Base-by-base conservation (phyloP, 2,888 invertebrate species). In the Scaptomyza cyrtandrae region DNA sequence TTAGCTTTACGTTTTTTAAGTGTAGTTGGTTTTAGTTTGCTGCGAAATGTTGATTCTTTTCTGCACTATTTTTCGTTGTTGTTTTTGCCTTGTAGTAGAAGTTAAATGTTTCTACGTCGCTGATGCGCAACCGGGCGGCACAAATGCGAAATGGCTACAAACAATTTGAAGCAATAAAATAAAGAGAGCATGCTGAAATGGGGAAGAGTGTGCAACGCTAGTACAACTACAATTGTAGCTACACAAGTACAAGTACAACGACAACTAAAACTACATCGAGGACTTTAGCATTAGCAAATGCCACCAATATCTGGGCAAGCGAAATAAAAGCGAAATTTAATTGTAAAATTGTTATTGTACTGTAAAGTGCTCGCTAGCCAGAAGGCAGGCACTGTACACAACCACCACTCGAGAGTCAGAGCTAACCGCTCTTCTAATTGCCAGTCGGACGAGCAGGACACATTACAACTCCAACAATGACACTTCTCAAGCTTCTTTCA, bases 101-200 rank as follows among this genome's bases (percentile, higher is more conserved):
- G 84, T 86, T 84, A 84, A 84, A 84, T 84, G 83, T 76, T 84
- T 86, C 84, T 86, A 75, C 73, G 80, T 81, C 80, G 84, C 78
- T 80, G 84, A 75, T 83, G 88, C 66, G 88, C 84, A 84, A 78
- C 86, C 86, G 78, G 74, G 86, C 88, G 80, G 88, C 84, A 88
- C 84, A 84, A 84, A 84, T 87, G 83, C 86, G 84, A 87, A 84
- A 86, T 84, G 88, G 84, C 88, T 86, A 88, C 88, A 84, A 84
- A 84, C 84, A 84, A 84, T 84, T 84, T 84, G 86, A 87, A 74
- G 86, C 86, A 84, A 87, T 84, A 88, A 88, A 88, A 87, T 87
- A 86, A 82, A 86, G 86, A 82, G 82, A 75, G 87, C 81, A 74
- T 77, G 75, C 71, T 48, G 65, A 59, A 44, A 41, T 2, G 39